Percentiles rank a stretch among this genome's conserved stretches.
phyloP scores from a whole-genome alignment of 2,113 vertebrate species.

The Gnathonemus longibarbis region DNA sequence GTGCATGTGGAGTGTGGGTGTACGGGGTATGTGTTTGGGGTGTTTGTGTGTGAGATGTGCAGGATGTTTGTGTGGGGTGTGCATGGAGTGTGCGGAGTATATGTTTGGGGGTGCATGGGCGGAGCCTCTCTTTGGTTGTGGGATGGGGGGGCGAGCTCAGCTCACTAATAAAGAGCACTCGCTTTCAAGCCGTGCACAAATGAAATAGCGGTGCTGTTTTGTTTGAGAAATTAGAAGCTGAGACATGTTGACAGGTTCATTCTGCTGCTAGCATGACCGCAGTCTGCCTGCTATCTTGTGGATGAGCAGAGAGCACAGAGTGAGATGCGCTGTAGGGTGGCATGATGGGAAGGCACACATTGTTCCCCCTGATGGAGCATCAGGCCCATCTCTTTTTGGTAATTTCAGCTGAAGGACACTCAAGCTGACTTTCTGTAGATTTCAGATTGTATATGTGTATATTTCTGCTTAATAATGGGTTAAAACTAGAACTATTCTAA shows the following conservation, averaged over 20 bases:
- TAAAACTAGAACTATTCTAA: constrained; percentile 30
- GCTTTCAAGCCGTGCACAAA: constrained; percentile 4
- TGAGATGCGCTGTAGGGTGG: background rate
- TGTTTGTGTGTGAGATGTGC: background rate
- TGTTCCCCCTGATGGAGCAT: background rate
- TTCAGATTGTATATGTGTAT: constrained; percentile 33
- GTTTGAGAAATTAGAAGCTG: constrained; percentile 17
- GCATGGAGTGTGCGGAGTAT: background rate
- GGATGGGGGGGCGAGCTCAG: background rate
- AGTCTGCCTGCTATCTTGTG: background rate
- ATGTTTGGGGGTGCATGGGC: background rate
- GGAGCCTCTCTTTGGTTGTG: background rate
- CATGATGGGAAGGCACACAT: background rate
- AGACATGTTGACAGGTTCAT: background rate
- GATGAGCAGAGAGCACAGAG: background rate
- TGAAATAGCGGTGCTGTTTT: background rate
- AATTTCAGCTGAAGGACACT: constrained; percentile 14
- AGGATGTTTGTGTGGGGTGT: background rate
- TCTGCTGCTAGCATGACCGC: background rate
- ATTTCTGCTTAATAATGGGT: background rate
- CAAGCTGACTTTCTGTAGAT: constrained; percentile 48
- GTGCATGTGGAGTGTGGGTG: background rate
- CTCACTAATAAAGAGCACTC: background rate
- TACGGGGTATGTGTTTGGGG: background rate
- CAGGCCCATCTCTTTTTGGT: background rate